Conservation (phyloP, 2,888 invertebrate genomes). For the Druceiella hillmani region DNA sequence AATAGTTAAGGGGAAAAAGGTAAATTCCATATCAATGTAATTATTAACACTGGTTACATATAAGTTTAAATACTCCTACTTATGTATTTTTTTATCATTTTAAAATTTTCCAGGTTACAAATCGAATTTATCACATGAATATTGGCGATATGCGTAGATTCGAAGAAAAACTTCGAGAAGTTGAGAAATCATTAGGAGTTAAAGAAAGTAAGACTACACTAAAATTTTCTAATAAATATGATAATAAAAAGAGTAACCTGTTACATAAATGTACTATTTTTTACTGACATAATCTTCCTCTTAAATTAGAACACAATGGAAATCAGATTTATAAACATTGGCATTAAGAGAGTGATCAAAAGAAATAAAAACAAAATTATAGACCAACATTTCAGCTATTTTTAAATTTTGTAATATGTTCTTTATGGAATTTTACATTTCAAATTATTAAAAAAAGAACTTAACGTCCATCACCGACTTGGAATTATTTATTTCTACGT, state of each 20-base stretch:
- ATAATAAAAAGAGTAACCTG: background rate
- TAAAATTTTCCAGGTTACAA: slow-evolving; percentile 44
- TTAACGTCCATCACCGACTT: too few relatives aligned
- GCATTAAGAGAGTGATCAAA: too few relatives aligned
- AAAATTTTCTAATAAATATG: background rate
- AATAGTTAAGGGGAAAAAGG: slow-evolving; percentile 73
- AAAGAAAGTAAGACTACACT: slow-evolving; percentile 51
- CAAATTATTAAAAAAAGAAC: too few relatives aligned
- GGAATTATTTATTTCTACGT: too few relatives aligned
- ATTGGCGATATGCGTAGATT: slow-evolving; percentile 79
- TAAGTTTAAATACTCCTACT: slow-evolving; percentile 1
- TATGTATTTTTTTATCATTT: slow-evolving; percentile 1
- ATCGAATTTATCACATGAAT: slow-evolving; percentile 75
- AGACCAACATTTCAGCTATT: too few relatives aligned
- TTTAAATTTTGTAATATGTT: too few relatives aligned
- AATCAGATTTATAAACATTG: too few relatives aligned
- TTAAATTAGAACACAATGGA: too few relatives aligned
- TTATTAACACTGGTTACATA: slow-evolving; percentile 2
- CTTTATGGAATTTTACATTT: too few relatives aligned
- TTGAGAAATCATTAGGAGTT: slow-evolving; percentile 77
- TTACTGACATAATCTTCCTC: background rate
- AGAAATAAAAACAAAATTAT: too few relatives aligned
- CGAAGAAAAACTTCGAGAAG: slow-evolving; percentile 84
- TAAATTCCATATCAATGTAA: slow-evolving; percentile 28
- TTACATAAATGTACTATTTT: background rate